phyloP scores from a whole-genome alignment of 2,797 vertebrate species.

The Rhinoraja longicauda region DNA sequence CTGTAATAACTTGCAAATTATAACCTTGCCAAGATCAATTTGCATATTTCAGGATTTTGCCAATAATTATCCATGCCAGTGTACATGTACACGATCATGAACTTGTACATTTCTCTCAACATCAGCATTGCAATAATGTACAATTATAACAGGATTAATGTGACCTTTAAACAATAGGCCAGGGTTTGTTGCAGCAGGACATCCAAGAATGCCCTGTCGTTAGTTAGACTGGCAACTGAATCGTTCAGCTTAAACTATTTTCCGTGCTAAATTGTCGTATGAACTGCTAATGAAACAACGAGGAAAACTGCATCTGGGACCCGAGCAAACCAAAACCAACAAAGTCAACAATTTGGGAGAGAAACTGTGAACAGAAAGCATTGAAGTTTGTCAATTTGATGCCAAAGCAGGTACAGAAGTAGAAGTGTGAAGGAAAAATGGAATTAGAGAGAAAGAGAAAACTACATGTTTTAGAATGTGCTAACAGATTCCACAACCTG shows the following conservation, averaged over 20 bases:
- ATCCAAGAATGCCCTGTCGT: background rate
- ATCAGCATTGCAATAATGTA: background rate
- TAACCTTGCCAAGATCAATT: conserved; percentile 8
- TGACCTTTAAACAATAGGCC: background rate
- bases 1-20: background rate
- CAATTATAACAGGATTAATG: background rate
- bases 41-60: background rate
- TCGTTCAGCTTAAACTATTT: background rate
- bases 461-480: background rate
- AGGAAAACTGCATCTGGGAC: background rate
- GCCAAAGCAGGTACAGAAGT: background rate
- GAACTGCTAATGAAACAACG: background rate
- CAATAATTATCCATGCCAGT: background rate
- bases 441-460: background rate
- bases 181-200: background rate
- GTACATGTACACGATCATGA: background rate
- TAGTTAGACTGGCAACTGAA: background rate
- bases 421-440: background rate
- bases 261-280: background rate
- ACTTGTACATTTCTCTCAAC: background rate
- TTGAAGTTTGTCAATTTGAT: background rate
- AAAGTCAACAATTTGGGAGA: background rate
- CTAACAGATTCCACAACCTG: background rate
- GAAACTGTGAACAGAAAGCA: background rate
- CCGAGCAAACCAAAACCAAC: background rate